Base-by-base conservation (phyloP, 2,888 invertebrate species). In the Lagria hirta region DNA sequence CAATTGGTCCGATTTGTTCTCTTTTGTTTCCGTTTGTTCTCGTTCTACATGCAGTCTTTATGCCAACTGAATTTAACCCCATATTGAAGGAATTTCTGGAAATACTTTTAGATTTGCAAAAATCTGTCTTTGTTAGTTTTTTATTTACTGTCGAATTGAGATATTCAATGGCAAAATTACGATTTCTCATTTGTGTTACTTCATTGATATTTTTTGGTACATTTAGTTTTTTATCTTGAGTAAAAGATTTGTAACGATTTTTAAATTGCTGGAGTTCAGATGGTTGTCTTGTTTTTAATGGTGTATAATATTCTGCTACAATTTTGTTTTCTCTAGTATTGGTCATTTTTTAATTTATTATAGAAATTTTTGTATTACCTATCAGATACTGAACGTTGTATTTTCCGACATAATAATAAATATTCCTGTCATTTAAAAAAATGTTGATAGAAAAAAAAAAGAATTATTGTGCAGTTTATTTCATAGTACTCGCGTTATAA, bases 191-290 rank as follows among this genome's bases (percentile, higher is more conserved):
- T 18, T 18, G 20, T 6, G 20, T 18, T 18, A 18, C 20, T 18
- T 18, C 20, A 18, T 18, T 18, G 20, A 18, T 18, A 18, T 18
- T 18, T 18, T 18, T 18, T 18, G 20, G 20, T 18, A 18, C 7
- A 18, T 18, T 18, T 18, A 18, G 20, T 18, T 18, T 18, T 18
- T 18, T 18, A 18, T 18, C 20, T 18, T 18, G 20, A 18, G 20
- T 18, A 18, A 18, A 18, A 15, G 27, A 36, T 36, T 36, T 36
- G 27, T 36, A 36, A 36, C 24, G 15, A 24, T 35, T 24, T 35
- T 35, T 35, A 12, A 35, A 35, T 36, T 27, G 36, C 26, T 36
- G 16, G 8, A 16, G 18, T 27, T 36, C 27, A 17, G 36, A 36
- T 16, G 8, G 10, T 36, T 36, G 27, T 36, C 36, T 36, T 14